Conservation (phyloP, 2,797 vertebrate genomes). For the Aplochiton taeniatus region DNA sequence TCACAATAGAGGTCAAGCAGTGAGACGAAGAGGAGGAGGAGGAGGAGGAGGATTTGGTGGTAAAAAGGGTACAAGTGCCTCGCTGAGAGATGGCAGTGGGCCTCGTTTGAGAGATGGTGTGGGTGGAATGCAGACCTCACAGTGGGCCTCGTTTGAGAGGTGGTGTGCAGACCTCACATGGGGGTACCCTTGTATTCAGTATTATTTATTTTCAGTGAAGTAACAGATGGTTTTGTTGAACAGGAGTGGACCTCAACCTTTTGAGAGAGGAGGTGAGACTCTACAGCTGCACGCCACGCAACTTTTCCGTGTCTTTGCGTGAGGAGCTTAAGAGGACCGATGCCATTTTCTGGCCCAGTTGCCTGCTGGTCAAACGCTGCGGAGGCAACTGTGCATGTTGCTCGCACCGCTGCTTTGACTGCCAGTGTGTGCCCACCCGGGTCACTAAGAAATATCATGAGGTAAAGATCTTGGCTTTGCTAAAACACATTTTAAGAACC, state of each 20-base stretch:
- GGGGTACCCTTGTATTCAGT: too few species aligned
- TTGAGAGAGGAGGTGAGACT: constrained; percentile 90
- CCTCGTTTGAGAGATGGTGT: too few species aligned
- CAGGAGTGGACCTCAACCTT: constrained; percentile 87
- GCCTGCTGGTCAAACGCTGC: constrained; percentile 94
- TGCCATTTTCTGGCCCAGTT: constrained; percentile 96
- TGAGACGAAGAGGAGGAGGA: too few species aligned
- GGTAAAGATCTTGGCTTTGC: constrained; percentile 66
- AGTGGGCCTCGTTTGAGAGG: too few species aligned
- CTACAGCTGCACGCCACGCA: constrained; percentile 96
- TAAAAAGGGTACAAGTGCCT: too few species aligned
- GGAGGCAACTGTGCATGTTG: constrained; percentile 97
- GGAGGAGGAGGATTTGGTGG: too few species aligned
- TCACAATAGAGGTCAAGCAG: too few species aligned
- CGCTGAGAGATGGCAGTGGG: too few species aligned
- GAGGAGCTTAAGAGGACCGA: constrained; percentile 95
- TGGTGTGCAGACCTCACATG: too few species aligned
- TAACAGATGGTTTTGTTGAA: constrained; percentile 41
- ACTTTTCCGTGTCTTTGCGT: constrained; percentile 91
- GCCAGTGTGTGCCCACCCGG: constrained; percentile 89
- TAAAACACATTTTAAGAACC: too few species aligned
- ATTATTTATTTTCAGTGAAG: too few species aligned
- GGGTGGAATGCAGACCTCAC: too few species aligned
- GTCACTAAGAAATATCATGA: constrained; percentile 94
- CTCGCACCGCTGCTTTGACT: constrained; percentile 87